phyloP scores from a whole-genome alignment of 2,113 vertebrate species.

The Engraulis encrasicolus region DNA sequence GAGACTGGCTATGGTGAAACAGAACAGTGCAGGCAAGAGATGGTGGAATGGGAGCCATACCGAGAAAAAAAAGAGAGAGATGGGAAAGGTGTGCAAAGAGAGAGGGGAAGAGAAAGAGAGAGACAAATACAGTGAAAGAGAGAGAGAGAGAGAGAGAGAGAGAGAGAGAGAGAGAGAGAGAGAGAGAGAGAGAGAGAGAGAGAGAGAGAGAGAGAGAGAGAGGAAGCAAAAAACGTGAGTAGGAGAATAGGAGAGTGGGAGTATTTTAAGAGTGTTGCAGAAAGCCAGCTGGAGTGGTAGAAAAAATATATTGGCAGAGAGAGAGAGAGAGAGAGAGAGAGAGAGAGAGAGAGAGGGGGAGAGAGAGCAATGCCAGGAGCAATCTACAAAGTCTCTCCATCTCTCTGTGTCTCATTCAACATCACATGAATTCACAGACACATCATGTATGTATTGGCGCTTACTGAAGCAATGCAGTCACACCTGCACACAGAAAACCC shows the following conservation, averaged over 20 bases:
- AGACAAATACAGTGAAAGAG: not conserved
- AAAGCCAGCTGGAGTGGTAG: conserved; percentile 27
- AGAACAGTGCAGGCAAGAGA: too few species aligned
- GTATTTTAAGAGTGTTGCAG: conserved; percentile 38
- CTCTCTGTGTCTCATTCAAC: not conserved
- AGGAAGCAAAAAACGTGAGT: conserved; percentile 16
- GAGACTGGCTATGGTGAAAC: too few species aligned
- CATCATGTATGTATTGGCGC: not conserved
- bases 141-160: not conserved
- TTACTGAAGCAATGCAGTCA: not conserved
- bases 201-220: not conserved
- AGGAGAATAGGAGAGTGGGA: conserved; percentile 27
- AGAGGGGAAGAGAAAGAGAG: not conserved
- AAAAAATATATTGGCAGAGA: conserved; percentile 20
- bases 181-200: not conserved
- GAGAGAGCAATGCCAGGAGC: conserved; percentile 13
- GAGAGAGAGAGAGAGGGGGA: conserved; percentile 14
- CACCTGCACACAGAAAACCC: not conserved
- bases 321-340: conserved; percentile 16
- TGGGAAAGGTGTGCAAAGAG: not conserved
- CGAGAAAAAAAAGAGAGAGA: too few species aligned
- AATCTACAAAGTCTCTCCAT: not conserved
- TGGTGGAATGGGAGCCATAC: too few species aligned
- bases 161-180: conserved; percentile 6
- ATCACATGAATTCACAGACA: not conserved